Conservation (phyloP, 2,797 vertebrate species). For the Sebastes vulpes region DNA sequence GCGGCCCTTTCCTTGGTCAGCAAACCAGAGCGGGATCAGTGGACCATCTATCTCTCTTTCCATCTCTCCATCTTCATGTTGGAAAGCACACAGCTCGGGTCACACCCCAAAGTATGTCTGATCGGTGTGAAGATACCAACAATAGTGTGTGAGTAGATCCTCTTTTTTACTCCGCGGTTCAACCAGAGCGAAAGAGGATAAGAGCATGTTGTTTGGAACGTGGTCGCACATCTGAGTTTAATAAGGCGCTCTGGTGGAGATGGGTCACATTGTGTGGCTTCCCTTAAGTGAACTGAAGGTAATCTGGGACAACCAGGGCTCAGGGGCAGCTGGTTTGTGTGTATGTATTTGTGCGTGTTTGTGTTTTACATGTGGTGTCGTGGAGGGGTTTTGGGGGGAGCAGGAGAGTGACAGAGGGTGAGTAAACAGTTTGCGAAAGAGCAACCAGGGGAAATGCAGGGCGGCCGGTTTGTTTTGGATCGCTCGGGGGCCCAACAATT, state of each 20-base stretch:
- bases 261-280: constrained; percentile 76
- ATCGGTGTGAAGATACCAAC: constrained; percentile 66
- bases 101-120: constrained; percentile 72
- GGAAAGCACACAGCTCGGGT: constrained; percentile 58
- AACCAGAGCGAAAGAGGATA: constrained; percentile 70
- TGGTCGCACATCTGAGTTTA: constrained; percentile 77
- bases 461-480: constrained; percentile 78
- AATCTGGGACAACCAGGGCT: constrained; percentile 66
- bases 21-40: constrained; percentile 63
- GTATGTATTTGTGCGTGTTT: constrained; percentile 22
- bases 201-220: constrained; percentile 66
- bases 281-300: constrained; percentile 77
- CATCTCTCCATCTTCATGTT: constrained; percentile 35
- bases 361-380: constrained; percentile 47
- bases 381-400: constrained; percentile 21
- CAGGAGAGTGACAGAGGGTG: constrained; percentile 55
- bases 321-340: constrained; percentile 51
- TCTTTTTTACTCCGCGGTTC: constrained; percentile 56
- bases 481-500: constrained; percentile 66
- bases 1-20: constrained; percentile 60
- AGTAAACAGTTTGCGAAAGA: constrained; percentile 75
- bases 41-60: constrained; percentile 55
- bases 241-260: constrained; percentile 70
- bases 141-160: constrained; percentile 48
- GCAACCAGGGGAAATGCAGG: constrained; percentile 61